Evolutionary conservation across 2,797 vertebrate species (phyloP).

Genomic region (Labeo calbasu): DNA sequence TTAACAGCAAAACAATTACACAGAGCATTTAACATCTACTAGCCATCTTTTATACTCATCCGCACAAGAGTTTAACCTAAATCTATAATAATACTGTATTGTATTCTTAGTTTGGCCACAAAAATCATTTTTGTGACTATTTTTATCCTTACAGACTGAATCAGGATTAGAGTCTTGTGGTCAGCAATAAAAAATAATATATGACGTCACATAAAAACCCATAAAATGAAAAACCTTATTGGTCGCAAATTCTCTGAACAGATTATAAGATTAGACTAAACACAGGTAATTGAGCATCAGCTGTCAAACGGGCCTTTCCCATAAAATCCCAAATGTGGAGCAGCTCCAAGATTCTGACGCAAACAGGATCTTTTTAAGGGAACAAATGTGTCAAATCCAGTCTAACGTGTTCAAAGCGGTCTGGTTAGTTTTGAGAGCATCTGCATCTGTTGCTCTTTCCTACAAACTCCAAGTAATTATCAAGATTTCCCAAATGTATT

Average conservation of each 20-base stretch:
- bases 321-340: conserved; percentile 44
- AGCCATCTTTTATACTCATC: background rate
- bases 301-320: conserved; percentile 43
- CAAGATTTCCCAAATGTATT: conserved; percentile 25
- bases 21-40: background rate
- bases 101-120: background rate
- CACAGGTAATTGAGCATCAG: conserved; percentile 45
- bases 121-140: background rate
- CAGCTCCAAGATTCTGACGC: background rate
- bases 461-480: conserved; percentile 25
- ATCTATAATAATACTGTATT: background rate
- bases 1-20: background rate
- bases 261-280: conserved; percentile 33
- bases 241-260: background rate
- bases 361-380: conserved; percentile 17
- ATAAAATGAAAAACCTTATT: conserved; percentile 1
- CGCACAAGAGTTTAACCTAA: no score
- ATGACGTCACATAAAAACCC: background rate
- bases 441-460: background rate
- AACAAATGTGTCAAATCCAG: conserved; percentile 23
- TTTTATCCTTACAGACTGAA: background rate
- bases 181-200: background rate
- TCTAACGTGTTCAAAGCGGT: background rate
- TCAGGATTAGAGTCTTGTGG: background rate
- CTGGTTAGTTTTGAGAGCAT: conserved; percentile 18